Evolutionary conservation across 2,113 vertebrate genomes (phyloP).

Genomic region (Taxidea taxus): DNA sequence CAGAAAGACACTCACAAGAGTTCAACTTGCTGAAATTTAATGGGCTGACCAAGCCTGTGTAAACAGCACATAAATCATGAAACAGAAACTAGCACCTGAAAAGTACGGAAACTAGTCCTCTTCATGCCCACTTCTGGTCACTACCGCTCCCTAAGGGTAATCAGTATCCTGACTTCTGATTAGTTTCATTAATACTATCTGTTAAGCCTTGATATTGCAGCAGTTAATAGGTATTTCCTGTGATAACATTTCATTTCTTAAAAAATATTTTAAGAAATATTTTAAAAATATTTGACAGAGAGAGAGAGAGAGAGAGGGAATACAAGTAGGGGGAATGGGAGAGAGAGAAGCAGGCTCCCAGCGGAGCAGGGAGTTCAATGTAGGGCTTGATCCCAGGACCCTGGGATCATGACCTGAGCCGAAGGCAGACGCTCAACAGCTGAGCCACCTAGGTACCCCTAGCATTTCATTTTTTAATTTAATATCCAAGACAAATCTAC

Average conservation of each 20-base stretch:
- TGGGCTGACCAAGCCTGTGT: not conserved
- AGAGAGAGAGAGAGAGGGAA: too few relatives aligned
- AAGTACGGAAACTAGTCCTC: not conserved
- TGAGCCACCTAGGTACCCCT: too few relatives aligned
- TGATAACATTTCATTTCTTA: not conserved
- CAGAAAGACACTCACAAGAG: not conserved
- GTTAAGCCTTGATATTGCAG: not conserved
- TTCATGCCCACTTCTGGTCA: not conserved
- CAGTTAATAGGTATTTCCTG: not conserved
- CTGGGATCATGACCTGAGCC: too few relatives aligned
- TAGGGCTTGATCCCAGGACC: too few relatives aligned
- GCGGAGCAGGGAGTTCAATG: too few relatives aligned
- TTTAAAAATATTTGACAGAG: too few relatives aligned
- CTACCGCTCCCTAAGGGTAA: not conserved
- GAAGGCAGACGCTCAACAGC: too few relatives aligned
- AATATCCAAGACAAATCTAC: not conserved
- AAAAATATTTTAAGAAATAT: too few relatives aligned
- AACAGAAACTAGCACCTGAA: not conserved
- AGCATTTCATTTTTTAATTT: not conserved
- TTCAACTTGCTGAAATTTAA: constrained; percentile 6
- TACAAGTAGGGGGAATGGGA: too few relatives aligned
- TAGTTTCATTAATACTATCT: not conserved
- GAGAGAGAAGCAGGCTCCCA: too few relatives aligned
- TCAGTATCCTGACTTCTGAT: not conserved
- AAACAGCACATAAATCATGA: not conserved